These are phyloP conservation scores for Zosterops pallidus DNA, from an alignment of 2,113 vertebrate species.

Conservation along the genomic window DNA sequence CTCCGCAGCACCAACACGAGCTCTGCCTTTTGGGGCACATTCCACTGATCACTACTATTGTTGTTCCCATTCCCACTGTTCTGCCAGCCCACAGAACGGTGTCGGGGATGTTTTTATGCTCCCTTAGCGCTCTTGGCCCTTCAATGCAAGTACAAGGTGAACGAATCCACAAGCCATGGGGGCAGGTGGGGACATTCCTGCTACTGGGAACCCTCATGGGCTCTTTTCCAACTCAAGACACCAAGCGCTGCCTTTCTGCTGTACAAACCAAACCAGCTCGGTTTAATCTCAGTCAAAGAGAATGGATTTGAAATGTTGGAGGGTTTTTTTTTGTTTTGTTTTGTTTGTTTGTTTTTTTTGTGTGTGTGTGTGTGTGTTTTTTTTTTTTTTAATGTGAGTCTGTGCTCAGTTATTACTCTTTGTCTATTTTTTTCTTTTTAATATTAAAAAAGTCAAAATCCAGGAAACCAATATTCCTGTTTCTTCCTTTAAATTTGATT, in stretches of 20 bases:
- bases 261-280: accelerated
- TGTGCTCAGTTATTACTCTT: background rate
- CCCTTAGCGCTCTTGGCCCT: background rate
- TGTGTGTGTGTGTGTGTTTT: no score
- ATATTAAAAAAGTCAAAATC: background rate
- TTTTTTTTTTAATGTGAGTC: background rate
- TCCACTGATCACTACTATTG: accelerated
- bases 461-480: background rate
- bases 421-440: background rate
- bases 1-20: background rate
- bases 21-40: background rate
- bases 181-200: background rate
- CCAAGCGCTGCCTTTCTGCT: background rate
- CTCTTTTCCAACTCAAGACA: accelerated
- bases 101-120: accelerated
- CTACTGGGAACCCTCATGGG: accelerated
- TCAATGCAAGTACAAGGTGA: background rate
- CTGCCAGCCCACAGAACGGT: accelerated
- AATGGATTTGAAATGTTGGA: background rate
- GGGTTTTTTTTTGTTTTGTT: no score
- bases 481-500: background rate
- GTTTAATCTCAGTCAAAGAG: background rate
- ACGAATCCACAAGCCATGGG: accelerated
- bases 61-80: accelerated
- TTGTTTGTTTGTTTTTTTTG: no score